Evolutionary conservation across 2,797 vertebrate genomes (phyloP), one percentile per base, ranked within the genome.

Genomic region (Heterohyrax brucei): DNA sequence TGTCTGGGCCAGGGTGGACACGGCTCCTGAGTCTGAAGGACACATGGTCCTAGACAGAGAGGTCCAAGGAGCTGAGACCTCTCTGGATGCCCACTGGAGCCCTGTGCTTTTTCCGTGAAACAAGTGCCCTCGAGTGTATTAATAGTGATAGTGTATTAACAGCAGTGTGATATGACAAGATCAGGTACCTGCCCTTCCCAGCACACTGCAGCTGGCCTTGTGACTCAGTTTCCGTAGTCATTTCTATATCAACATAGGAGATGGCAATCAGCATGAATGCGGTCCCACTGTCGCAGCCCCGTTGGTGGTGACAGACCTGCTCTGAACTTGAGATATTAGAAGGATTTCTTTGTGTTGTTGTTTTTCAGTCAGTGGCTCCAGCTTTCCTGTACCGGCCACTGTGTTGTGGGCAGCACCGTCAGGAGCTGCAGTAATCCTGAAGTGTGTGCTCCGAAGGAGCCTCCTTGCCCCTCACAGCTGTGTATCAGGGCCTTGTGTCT

Each of bases 31-130:
- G 0, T 39, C 39, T 39, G 24, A 39, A 24, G 5, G 61, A 18
- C 4, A 13, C 33, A 3, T 0, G 0, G 72, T 6, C 21, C 0
- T 1, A 33, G 72, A 8, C 33, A 1, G 0, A 16, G 26, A 3
- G 0, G 7, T 26, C 1, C 1, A 21, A 24, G 33, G 48, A 56
- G 28, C 66, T 3, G 46, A 16, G 1, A 0, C 33, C 73, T 39
- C 26, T 44, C 46, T 30, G 30, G 77, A 26, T 5, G 44, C 89
- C 0, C 3, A 19, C 0, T 18, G 30, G 77, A 50, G 21, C 5
- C 1, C 22, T 4, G 4, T 0, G 3, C 10, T 19, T 5, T 85
- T 81, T 59, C 61, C 66, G 33, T 22, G 93, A 70, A 30, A 53
- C 33, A n/a, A 3, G 39, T 39, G 39, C 39, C 39, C 39, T 39